A percentile compares a stretch with the other conserved stretches of the same genome.
phyloP scores from a whole-genome alignment of 2,113 vertebrate species.

The Galemys pyrenaicus region DNA sequence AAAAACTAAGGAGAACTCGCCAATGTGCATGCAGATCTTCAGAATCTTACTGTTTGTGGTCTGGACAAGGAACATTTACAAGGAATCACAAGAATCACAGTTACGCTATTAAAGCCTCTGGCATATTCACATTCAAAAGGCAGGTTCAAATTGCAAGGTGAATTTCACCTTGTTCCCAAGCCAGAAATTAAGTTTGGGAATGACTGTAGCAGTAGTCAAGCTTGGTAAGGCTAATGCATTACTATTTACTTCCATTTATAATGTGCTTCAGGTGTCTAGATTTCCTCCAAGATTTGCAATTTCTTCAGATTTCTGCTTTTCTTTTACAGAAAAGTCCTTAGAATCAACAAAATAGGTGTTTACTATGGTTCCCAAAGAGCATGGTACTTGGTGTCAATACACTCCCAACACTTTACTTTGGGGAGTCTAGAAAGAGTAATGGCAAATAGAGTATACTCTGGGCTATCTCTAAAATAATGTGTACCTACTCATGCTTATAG shows the following conservation, averaged over 20 bases:
- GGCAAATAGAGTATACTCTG: not conserved
- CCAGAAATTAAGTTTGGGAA: not conserved
- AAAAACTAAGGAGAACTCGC: not conserved
- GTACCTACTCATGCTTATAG: not conserved
- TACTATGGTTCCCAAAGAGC: not conserved
- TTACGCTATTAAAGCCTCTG: not conserved
- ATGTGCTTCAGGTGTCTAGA: not conserved
- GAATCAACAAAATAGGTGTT: not conserved
- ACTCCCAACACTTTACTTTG: not conserved
- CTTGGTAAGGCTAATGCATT: not conserved
- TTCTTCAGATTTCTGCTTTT: constrained; percentile 7
- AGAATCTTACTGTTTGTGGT: not conserved
- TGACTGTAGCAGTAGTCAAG: not conserved
- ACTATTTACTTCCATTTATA: constrained; percentile 1
- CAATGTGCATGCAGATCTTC: not conserved
- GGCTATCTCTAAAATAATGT: not conserved
- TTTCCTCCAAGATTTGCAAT: not conserved
- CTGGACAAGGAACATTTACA: too few species aligned
- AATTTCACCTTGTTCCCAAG: not conserved
- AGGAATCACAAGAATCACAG: not conserved
- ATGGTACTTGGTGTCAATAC: not conserved
- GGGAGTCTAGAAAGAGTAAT: constrained; percentile 16
- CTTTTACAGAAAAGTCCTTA: not conserved
- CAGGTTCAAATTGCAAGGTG: not conserved
- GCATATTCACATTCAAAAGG: not conserved